Base-by-base conservation (phyloP, 1,140 invertebrate species). In the Alviniconcha marisindica region DNA sequence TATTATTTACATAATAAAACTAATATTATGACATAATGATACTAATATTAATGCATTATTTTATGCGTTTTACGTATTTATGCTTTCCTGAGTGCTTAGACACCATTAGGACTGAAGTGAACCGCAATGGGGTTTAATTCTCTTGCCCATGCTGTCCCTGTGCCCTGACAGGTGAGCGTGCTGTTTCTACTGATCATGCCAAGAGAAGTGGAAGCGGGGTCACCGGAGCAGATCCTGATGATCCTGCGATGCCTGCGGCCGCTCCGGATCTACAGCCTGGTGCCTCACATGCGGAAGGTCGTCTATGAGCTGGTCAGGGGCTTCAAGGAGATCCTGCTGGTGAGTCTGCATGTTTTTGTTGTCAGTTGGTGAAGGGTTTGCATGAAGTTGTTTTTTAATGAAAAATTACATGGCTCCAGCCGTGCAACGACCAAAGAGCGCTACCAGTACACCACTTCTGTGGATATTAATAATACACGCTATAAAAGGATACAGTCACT, bases 281-380 rank as follows among this genome's bases (percentile, higher is more conserved):
- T 99, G 24, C 99, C 99, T 81, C 99, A 99, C 91, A 99, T 99
- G 98, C 95, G 98, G 86, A 98, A 99, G 94, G 99, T 99, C 36
- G 99, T 99, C 38, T 99, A 98, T 92, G 99, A 99, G 92, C 94
- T 99, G 42, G 99, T 98, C 90, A 95, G 98, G 85, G 99, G 99
- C n/a, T 99, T 99, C 93, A 99, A 99, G 93, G 99, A 99, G 94
- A 99, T 99, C 88, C 92, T 99, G 36, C 94, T 99, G 91, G 98
- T 98, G 94, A 51, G 82, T 56, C 15, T 54, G 60, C n/a, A n/a
- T 31, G n/a, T 28, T n/a, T n/a, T n/a, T n/a, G n/a, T n/a, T n/a
- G n/a, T n/a, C n/a, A n/a, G n/a, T 54, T 12, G 10, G 51, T 54
- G 51, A 54, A 54, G 24, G 51, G 10, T 54, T 12, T 54, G 51